A percentile compares a stretch with the other conserved stretches of the same genome.
Conservation (phyloP, 2,888 invertebrate species). For the Eupelmus urozonus region DNA sequence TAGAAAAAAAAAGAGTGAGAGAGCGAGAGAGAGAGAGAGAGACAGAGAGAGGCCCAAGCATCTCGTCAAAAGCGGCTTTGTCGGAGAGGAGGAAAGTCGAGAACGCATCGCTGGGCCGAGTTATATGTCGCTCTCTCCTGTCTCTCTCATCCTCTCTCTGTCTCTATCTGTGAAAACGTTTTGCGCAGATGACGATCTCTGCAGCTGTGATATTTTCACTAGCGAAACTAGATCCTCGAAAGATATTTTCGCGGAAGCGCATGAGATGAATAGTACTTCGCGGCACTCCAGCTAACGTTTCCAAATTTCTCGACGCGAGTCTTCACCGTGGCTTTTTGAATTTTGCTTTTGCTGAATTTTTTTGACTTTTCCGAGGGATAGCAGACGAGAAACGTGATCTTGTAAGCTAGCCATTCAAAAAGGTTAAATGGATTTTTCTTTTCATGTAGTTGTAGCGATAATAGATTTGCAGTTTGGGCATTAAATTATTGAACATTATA, state of each 20-base stretch:
- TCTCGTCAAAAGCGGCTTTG: slow-evolving; percentile 35
- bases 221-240: slow-evolving; percentile 44
- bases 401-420: background rate
- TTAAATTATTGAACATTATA: no score
- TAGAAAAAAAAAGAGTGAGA: slow-evolving; percentile 3
- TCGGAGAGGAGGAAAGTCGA: background rate
- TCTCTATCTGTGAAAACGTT: no score
- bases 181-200: slow-evolving; percentile 3
- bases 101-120: slow-evolving; percentile 24
- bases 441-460: no score
- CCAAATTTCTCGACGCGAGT: background rate
- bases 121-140: no score
- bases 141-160: no score
- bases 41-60: background rate
- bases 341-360: no score
- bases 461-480: no score
- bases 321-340: no score
- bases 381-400: background rate
- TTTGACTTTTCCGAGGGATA: no score
- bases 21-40: background rate
- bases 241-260: slow-evolving; percentile 41
- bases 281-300: background rate
- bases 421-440: background rate
- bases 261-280: background rate
- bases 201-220: slow-evolving; percentile 41